phyloP scores from a whole-genome alignment of 2,113 vertebrate genomes.

The Caretta caretta region DNA sequence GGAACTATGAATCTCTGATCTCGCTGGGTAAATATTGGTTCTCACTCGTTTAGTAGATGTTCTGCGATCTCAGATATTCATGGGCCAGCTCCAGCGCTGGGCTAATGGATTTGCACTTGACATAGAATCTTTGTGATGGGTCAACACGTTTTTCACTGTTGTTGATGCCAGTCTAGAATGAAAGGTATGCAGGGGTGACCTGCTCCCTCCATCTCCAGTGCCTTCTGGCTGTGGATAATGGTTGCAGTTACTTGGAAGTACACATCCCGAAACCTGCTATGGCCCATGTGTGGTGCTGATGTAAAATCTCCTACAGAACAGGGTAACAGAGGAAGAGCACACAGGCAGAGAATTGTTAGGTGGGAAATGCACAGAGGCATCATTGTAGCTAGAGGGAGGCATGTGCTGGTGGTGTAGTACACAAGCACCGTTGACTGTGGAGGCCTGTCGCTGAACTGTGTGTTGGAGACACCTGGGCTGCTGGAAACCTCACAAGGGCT shows the following conservation, averaged over 20 bases:
- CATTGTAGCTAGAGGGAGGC: not conserved
- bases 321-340: not conserved
- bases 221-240: not conserved
- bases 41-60: not conserved
- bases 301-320: not conserved
- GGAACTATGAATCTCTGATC: slow-evolving; percentile 68
- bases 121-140: not conserved
- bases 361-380: not conserved
- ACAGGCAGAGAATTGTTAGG: not conserved
- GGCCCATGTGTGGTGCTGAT: not conserved
- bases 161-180: not conserved
- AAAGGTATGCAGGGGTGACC: not conserved
- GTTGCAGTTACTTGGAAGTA: not conserved
- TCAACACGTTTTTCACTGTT: not conserved
- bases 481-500: not conserved
- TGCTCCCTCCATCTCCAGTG: not conserved
- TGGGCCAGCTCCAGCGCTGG: not conserved
- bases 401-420: not conserved
- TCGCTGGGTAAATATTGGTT: slow-evolving; percentile 56
- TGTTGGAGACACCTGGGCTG: not conserved
- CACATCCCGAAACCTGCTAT: not conserved
- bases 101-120: not conserved
- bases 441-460: not conserved
- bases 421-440: not conserved
- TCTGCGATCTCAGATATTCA: not conserved